phyloP scores from a whole-genome alignment of 2,113 vertebrate species.

The Antechinus flavipes region DNA sequence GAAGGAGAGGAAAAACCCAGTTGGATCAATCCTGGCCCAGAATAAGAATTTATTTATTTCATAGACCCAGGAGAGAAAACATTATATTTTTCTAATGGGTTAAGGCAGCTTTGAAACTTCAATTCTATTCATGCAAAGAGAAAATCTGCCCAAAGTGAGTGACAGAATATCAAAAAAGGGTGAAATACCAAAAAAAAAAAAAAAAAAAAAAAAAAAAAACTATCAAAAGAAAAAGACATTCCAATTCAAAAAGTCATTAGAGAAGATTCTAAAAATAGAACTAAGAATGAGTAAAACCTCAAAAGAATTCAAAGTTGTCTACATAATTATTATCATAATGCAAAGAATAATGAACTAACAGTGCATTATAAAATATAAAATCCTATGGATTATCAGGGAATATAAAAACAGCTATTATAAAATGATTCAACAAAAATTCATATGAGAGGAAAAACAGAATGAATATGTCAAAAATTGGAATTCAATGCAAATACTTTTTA shows the following conservation, averaged over 20 bases:
- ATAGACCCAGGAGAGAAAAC: not conserved
- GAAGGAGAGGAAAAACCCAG: not conserved
- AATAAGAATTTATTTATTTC: not conserved
- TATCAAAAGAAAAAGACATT: not conserved
- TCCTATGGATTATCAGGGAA: too few species aligned
- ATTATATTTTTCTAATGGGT: not conserved
- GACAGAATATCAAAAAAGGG: not conserved
- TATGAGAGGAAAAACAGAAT: too few species aligned
- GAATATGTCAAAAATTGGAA: too few species aligned
- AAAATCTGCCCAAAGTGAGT: not conserved
- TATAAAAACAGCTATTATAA: too few species aligned
- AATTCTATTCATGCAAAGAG: not conserved
- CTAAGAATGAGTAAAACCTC: too few species aligned
- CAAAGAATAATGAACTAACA: too few species aligned
- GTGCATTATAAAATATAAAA: too few species aligned
- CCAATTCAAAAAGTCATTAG: not conserved
- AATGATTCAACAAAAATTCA: too few species aligned
- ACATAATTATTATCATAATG: too few species aligned
- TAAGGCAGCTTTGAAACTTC: not conserved
- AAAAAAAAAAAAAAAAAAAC: not conserved
- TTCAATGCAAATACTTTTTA: too few species aligned
- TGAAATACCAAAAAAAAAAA: not conserved
- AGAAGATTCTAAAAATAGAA: not conserved
- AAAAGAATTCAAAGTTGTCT: too few species aligned
- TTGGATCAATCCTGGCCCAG: not conserved